Base-by-base conservation (phyloP, 2,797 vertebrate species). In the Pipistrellus pipistrellus region DNA sequence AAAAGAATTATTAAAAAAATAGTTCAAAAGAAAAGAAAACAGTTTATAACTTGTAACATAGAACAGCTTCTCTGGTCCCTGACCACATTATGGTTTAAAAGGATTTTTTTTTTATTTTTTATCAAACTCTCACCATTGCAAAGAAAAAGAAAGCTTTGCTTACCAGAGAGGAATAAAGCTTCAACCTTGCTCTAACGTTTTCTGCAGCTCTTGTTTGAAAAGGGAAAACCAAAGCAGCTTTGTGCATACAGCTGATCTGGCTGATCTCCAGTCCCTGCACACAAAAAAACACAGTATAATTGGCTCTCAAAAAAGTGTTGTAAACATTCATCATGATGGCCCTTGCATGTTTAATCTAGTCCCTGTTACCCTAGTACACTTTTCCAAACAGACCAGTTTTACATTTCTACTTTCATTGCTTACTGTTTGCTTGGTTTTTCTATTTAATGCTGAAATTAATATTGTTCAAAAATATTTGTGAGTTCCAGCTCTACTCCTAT, bases 261-360 rank as follows among this genome's bases (percentile, higher is more conserved):
- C 98, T 97, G 95, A 98, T 98, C 96, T 98, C 97, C 96, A 97
- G 97, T 97, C 97, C 93, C 98, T 97, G 97, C 59, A 97, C 91
- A 90, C 53, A 89, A 90, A 96, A 89, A 96, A 96, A 59, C 97
- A 87, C 88, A 96, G 95, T 81, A 97, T 98, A 98, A 98, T 96
- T 98, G 97, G 93, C 96, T 98, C 97, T 98, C 97, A 96, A 97
- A 97, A 98, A 97, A 98, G 97, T 97, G 97, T 94, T 94, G 95
- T 97, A 98, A 98, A 98, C 97, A 98, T 97, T 98, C 96, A 96
- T 95, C 91, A 95, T 59, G 96, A 96, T 92, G 94, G 88, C 88
- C 97, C 84, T 97, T 95, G 77, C 86, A 96, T 96, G 95, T 96
- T 97, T 94, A 97, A 97, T 96, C 51, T 51, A 92, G 75, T 94